Evolutionary conservation across 2,797 vertebrate species (phyloP), one percentile per base, ranked within the genome.

Genomic region (Erethizon dorsatum): DNA sequence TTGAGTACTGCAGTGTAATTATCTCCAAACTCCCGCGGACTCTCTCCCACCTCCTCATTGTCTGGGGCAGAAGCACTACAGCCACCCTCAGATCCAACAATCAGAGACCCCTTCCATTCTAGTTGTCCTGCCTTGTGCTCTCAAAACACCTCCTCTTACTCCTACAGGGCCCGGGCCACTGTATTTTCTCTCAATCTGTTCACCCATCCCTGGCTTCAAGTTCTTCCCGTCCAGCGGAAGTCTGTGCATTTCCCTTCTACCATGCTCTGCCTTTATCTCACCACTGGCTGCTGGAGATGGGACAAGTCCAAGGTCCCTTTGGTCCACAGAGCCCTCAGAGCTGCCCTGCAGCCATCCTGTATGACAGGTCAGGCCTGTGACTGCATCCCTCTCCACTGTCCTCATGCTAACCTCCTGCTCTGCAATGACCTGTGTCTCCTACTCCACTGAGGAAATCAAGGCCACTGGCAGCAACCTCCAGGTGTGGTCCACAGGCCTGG

Each of bases 1-100:
- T 31, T 33, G 12, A 26, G 4, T 28, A 12, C n/a, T 0, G 1
- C 20, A 61, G 45, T 4, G 6, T 20, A 17, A n/a, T 67, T 28
- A 47, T 31, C 50, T 50, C 56, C 18, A 63, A 14, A 77, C 22
- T 59, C 59, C 20, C 17, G 1, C 0, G 6, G 56, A 15, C 11
- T 45, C 37, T n/a, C 50, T 52, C 37, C 67, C 50, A 57, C 33
- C 33, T 59, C 45, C 26, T 7, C 56, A 7, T 2, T 13, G 33
- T 41, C 56, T 5, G 0, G 13, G 80, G 50, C 41, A 5, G 15
- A 59, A 59, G 33, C 41, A n/a, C 10, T 7, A 11, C 26, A 5
- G 22, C 11, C 8, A 1, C 28, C 31, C 8, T 33, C n/a, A 6
- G 37, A 45, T 31, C 52, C 28, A 22, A 37, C 6, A 59, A 1